phyloP scores from a whole-genome alignment of 92 coral and sea anemone genomes.

The Palythoa grandis region DNA sequence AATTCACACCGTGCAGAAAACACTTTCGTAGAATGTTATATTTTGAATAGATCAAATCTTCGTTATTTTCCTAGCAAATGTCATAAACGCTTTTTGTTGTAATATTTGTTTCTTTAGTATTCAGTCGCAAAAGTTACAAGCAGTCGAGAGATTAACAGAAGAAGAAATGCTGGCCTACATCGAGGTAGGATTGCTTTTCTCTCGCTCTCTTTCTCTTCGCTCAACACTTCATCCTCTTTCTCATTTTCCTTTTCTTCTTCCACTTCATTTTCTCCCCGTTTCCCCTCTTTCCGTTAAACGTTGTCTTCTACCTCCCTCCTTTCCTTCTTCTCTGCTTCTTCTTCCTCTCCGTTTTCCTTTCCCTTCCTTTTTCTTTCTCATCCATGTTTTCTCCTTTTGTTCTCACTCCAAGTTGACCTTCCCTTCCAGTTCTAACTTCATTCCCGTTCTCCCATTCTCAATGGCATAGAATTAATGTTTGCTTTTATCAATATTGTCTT shows the following conservation, averaged over 20 bases:
- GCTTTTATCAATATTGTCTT: too few relatives aligned
- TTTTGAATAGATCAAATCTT: too few relatives aligned
- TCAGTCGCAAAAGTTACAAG: conserved; percentile 84
- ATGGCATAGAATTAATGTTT: too few relatives aligned
- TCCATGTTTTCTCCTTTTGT: too few relatives aligned
- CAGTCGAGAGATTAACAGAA: conserved; percentile 73
- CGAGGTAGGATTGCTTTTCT: conserved; percentile 56
- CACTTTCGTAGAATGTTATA: too few relatives aligned
- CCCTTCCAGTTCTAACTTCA: too few relatives aligned
- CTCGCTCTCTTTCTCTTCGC: not conserved
- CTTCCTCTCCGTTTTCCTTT: not conserved
- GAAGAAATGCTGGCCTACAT: conserved; percentile 86
- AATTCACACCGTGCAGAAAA: too few relatives aligned
- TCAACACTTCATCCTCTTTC: not conserved
- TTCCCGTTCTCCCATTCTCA: too few relatives aligned
- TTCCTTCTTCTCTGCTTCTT: not conserved
- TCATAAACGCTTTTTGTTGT: not conserved
- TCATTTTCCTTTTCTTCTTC: not conserved
- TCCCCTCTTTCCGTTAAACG: not conserved
- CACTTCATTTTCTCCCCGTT: not conserved
- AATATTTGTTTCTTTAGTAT: conserved; percentile 56
- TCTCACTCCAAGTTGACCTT: too few relatives aligned
- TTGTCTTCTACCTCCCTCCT: not conserved
- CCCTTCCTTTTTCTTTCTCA: not conserved
- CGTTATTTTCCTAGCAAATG: too few relatives aligned